A percentile compares a stretch with the other conserved stretches of the same genome.
These are phyloP conservation scores for Sarcophaga rosellei DNA, from an alignment of 2,888 invertebrate genomes.

Conservation along the genomic window DNA sequence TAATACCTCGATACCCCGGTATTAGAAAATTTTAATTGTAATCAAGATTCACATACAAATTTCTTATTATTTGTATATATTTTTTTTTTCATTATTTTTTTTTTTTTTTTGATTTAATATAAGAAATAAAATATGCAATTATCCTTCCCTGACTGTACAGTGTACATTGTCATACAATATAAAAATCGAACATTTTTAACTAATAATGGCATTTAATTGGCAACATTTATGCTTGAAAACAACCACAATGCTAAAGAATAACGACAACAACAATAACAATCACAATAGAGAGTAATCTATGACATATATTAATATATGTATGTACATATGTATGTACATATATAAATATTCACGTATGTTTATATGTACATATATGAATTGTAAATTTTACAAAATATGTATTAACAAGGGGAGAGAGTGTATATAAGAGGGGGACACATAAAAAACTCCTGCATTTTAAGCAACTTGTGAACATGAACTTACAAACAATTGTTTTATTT, in stretches of 20 bases:
- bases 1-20: no score
- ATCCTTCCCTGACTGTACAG: no score
- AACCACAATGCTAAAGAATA: constrained; percentile 14
- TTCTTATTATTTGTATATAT: no score
- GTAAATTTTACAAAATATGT: background rate
- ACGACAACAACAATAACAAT: constrained; percentile 45
- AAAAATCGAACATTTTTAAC: constrained; percentile 60
- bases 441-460: constrained; percentile 63
- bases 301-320: constrained; percentile 49
- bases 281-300: constrained; percentile 55
- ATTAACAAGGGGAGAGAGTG: background rate
- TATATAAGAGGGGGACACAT: background rate
- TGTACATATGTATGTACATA: background rate
- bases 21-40: no score
- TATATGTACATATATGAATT: constrained; percentile 32
- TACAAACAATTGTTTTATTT: constrained; percentile 66
- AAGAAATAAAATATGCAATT: background rate
- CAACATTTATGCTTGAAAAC: constrained; percentile 67
- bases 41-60: no score
- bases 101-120: no score
- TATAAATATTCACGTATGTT: background rate
- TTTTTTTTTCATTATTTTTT: no score
- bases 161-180: background rate
- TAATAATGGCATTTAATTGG: constrained; percentile 69
- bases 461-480: constrained; percentile 68